phyloP scores from a whole-genome alignment of 2,113 vertebrate species.

The Spermophilus dauricus region DNA sequence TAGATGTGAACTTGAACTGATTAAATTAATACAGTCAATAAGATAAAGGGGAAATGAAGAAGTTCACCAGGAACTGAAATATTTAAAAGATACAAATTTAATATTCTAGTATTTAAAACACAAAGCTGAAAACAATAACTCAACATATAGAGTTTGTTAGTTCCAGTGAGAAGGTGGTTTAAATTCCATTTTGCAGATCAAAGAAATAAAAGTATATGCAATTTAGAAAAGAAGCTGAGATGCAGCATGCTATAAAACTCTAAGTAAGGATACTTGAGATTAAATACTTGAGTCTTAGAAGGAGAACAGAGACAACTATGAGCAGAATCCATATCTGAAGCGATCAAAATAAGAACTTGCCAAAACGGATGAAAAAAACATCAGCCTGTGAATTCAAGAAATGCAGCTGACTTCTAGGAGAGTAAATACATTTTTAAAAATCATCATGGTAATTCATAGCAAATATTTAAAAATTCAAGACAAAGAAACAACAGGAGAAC shows the following conservation, averaged over 20 bases:
- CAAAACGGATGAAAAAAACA: not conserved
- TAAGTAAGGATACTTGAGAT: not conserved
- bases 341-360: not conserved
- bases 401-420: not conserved
- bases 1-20: not conserved
- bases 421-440: not conserved
- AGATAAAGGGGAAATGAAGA: not conserved
- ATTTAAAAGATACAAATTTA: not conserved
- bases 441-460: not conserved
- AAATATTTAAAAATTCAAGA: not conserved
- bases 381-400: not conserved
- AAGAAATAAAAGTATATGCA: not conserved
- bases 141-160: not conserved
- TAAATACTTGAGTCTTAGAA: not conserved
- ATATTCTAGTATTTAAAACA: not conserved
- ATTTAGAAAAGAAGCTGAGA: not conserved
- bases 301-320: not conserved
- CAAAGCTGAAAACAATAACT: not conserved
- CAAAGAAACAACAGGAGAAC: not conserved
- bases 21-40: slow-evolving; percentile 8
- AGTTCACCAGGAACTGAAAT: not conserved
- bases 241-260: not conserved
- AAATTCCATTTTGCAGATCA: not conserved
- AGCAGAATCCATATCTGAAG: not conserved
- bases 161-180: not conserved